Evolutionary conservation across 2,888 invertebrate species (phyloP).

Genomic region (Rutpela maculata): DNA sequence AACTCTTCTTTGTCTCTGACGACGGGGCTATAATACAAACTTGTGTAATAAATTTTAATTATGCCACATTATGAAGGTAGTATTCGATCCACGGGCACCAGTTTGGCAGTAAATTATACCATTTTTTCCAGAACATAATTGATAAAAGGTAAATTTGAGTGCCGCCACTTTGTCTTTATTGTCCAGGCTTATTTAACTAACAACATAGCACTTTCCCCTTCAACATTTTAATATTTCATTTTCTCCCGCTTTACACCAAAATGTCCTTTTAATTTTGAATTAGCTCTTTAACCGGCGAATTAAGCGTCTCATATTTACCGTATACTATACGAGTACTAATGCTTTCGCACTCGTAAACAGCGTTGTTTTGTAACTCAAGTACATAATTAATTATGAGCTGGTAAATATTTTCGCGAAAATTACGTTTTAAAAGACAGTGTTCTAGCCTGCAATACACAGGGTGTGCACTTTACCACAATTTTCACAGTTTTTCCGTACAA

Average conservation of each 20-base stretch:
- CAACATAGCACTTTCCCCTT: constrained; percentile 25
- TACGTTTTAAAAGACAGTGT: too few species aligned
- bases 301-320: neutral
- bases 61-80: neutral
- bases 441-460: too few species aligned
- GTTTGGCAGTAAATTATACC: neutral
- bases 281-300: constrained; percentile 23
- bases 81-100: too few species aligned
- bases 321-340: too few species aligned
- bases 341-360: too few species aligned
- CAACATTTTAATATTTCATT: constrained; percentile 26
- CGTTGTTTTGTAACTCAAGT: too few species aligned
- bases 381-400: too few species aligned
- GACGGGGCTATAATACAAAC: too few species aligned
- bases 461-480: too few species aligned
- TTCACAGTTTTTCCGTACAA: too few species aligned
- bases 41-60: neutral
- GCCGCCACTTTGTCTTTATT: constrained; percentile 2
- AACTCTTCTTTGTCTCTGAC: too few species aligned
- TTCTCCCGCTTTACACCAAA: constrained; percentile 19
- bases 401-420: too few species aligned
- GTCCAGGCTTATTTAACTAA: constrained; percentile 25
- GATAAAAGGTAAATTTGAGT: constrained; percentile 9
- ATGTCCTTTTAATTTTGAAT: constrained; percentile 30
- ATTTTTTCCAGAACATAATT: neutral